Evolutionary conservation across 2,888 invertebrate species (phyloP).

Genomic region (Polyommatus iphigenia): DNA sequence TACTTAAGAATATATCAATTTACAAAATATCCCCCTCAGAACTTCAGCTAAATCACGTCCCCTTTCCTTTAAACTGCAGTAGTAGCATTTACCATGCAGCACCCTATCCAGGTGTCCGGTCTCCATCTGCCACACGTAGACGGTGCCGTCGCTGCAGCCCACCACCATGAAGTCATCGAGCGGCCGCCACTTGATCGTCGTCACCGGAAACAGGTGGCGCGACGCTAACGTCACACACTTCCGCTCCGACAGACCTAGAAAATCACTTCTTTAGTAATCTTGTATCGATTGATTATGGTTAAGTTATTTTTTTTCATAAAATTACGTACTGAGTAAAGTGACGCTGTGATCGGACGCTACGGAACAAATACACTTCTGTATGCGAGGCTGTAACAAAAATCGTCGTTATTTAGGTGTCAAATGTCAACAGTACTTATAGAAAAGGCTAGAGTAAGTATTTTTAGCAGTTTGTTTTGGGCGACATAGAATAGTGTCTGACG

Average conservation of each 20-base stretch:
- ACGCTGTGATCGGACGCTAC: conserved; percentile 99
- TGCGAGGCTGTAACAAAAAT: conserved; percentile 84
- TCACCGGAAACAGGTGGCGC: conserved; percentile 96
- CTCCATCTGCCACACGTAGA: conserved; percentile 99
- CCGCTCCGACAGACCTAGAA: conserved; percentile 86
- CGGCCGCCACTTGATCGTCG: conserved; percentile 97
- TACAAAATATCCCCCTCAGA: no score
- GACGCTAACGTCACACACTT: conserved; percentile 97
- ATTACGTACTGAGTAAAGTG: conserved; percentile 88
- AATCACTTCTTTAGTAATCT: background rate
- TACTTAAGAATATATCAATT: no score
- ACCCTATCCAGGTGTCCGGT: conserved; percentile 98
- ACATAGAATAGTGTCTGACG: no score
- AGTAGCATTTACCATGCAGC: conserved; percentile 84
- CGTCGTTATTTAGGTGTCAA: background rate
- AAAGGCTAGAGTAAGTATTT: no score
- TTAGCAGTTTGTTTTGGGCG: no score
- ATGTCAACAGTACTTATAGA: no score
- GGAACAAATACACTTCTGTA: conserved; percentile 96
- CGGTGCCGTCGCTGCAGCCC: conserved; percentile 97
- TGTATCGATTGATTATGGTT: no score
- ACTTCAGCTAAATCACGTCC: no score
- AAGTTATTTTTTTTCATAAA: no score
- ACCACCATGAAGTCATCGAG: conserved; percentile 99
- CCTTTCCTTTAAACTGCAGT: no score